A percentile compares a stretch with the other conserved stretches of the same genome.
Evolutionary conservation across 2,797 vertebrate genomes (phyloP).

Genomic region (Falco biarmicus): DNA sequence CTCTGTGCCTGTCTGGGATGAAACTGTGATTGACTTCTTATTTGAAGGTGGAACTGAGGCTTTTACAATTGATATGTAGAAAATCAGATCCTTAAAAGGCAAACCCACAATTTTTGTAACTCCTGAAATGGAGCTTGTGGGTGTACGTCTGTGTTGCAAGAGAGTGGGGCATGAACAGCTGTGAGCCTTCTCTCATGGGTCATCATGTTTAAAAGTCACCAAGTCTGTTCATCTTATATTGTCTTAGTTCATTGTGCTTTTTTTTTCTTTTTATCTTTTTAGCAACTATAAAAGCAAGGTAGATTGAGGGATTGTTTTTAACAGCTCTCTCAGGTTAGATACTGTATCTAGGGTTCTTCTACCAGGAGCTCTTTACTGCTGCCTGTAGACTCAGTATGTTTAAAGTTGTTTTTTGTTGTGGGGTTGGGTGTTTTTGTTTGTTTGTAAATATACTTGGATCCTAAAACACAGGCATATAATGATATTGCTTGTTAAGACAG

Average conservation of each 20-base stretch:
- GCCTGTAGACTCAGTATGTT: neutral
- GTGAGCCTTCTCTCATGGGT: neutral
- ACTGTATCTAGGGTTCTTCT: neutral
- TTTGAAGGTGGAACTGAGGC: neutral
- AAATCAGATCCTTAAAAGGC: neutral
- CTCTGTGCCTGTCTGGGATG: neutral
- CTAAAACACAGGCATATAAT: neutral
- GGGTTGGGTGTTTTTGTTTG: neutral
- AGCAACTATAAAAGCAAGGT: neutral
- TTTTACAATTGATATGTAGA: neutral
- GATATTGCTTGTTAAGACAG: neutral
- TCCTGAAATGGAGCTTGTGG: neutral
- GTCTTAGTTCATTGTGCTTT: neutral
- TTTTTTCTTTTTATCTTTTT: rapidly evolving
- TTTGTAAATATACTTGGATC: neutral
- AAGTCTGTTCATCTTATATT: neutral
- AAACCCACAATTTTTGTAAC: neutral
- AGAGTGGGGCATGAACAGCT: neutral
- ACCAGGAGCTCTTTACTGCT: neutral
- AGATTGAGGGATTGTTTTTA: neutral
- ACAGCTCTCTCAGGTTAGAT: neutral
- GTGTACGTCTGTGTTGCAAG: neutral
- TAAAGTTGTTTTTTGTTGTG: neutral
- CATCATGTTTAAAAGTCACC: neutral
- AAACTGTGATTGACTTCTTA: neutral